Evolutionary conservation across 2,888 invertebrate species (phyloP), one percentile per base, ranked within the genome.

Genomic region (Sturmia bella): DNA sequence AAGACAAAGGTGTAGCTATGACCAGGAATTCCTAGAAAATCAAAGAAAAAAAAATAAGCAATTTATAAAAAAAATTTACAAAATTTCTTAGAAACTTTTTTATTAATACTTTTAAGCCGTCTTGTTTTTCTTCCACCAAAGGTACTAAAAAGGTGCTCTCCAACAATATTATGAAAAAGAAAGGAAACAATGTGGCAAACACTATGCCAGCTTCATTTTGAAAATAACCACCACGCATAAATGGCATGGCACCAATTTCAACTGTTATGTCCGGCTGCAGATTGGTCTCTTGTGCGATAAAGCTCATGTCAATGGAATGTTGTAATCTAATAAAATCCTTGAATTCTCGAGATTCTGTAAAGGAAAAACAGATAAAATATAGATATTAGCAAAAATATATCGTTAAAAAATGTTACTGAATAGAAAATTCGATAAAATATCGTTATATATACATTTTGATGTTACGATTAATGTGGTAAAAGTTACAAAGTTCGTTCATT

Each of bases 41-140:
- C n/a, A n/a, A 48, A 64, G 15, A 21, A 48, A 48, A 3, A 17
- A 24, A 21, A 63, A n/a, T 19, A 15, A 21, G 32, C 19, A 19
- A 32, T 57, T 54, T 32, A 9, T 9, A 6, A 61, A 0, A 32
- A 7, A 52, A 24, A 9, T 6, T 19, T 17, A 32, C 48, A 24
- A 3, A 68, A 19, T 43, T 41, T 24, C 27, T 0, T 21, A 41
- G 37, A 19, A 0, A 15, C 13, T 6, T 32, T 32, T 1, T 32
- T 32, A 32, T 7, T 32, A 32, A n/a, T 88, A 93, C 93, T 89
- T 93, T 93, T 39, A 93, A 91, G 50, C 94, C 94, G 68, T 92
- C 91, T 83, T 92, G 91, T 85, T 93, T 93, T 86, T 94, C 94
- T 86, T 93, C 93, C 1, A 93, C 93, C 52, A 93, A 90, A 61